Conservation (phyloP, 1,140 invertebrate genomes). For the Lamellibrachia luymesi region DNA sequence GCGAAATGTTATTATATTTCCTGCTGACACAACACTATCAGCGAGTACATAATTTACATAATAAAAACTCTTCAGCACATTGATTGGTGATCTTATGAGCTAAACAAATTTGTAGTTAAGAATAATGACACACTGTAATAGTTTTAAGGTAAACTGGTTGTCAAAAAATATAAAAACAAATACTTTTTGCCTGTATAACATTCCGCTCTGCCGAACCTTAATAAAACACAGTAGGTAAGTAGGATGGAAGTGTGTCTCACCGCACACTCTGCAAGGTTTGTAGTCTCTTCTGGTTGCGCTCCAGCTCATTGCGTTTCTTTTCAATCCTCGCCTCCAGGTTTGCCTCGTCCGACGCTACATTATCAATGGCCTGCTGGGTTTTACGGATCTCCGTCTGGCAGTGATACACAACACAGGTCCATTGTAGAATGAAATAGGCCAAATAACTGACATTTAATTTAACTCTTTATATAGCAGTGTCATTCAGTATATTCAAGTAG, state of each 20-base stretch:
- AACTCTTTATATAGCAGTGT: not conserved
- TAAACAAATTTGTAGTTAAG: no score
- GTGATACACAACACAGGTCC: not conserved
- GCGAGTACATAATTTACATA: not conserved
- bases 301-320: conserved; percentile 82
- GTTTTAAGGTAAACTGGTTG: no score
- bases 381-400: conserved; percentile 68
- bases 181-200: no score
- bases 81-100: no score
- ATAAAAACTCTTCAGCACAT: not conserved
- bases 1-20: no score
- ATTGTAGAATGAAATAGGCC: not conserved
- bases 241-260: conserved; percentile 52
- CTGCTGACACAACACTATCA: no score
- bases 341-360: conserved; percentile 79
- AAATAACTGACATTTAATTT: not conserved
- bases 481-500: no score
- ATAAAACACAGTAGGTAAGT: not conserved
- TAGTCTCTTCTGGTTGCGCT: conserved; percentile 88
- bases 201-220: no score
- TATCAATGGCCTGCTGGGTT: conserved; percentile 74
- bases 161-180: no score
- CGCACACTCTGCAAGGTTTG: conserved; percentile 87
- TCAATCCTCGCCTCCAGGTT: conserved; percentile 90
- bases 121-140: no score